These are phyloP conservation scores for Neotragus pygmaeus DNA, from an alignment of 2,113 vertebrate genomes.

Conservation along the genomic window DNA sequence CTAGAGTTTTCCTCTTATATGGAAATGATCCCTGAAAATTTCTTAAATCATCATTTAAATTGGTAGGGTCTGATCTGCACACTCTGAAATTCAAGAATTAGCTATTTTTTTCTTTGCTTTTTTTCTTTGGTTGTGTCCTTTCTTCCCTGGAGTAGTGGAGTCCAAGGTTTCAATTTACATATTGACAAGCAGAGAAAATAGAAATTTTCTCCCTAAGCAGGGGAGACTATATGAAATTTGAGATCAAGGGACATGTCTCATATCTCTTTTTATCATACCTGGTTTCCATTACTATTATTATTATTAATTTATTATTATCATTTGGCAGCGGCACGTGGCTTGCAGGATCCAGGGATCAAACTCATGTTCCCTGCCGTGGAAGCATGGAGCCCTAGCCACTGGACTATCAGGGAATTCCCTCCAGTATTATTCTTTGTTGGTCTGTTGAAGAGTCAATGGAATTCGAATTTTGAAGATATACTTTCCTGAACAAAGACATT, in stretches of 20 bases:
- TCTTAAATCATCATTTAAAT: not conserved
- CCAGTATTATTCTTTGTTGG: not conserved
- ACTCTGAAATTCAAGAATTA: not conserved
- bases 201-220: not conserved
- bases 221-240: not conserved
- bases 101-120: not conserved
- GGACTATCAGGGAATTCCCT: not conserved
- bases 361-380: not conserved
- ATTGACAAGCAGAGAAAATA: not conserved
- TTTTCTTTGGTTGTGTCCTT: not conserved
- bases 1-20: not conserved
- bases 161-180: not conserved
- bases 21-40: not conserved
- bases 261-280: not conserved
- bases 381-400: not conserved
- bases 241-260: not conserved
- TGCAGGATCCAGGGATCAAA: not conserved
- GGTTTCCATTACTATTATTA: not conserved
- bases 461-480: not conserved
- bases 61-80: not conserved
- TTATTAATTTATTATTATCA: not conserved
- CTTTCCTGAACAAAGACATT: not conserved
- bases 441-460: not conserved
- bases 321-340: accelerated
- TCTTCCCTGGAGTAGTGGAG: not conserved